phyloP scores from a whole-genome alignment of 2,888 invertebrate genomes.

The Smittia sp. region DNA sequence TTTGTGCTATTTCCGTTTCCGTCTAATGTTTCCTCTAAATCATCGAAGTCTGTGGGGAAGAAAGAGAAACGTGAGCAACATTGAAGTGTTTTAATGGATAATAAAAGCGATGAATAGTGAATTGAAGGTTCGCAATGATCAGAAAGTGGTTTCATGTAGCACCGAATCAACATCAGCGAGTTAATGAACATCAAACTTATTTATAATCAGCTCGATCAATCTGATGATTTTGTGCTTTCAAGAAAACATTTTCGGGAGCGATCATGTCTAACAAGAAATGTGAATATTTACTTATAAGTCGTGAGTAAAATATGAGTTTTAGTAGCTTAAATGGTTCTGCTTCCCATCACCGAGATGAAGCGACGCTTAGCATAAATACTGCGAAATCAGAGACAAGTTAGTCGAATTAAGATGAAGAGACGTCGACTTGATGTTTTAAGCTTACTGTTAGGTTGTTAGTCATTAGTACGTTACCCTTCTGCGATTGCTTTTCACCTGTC shows the following conservation, averaged over 20 bases:
- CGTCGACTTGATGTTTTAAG: background rate
- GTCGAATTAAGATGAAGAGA: background rate
- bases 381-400: background rate
- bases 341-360: slow-evolving; percentile 24
- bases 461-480: slow-evolving; percentile 37
- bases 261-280: too few relatives aligned
- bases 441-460: slow-evolving; percentile 40
- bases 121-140: too few relatives aligned
- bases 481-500: slow-evolving; percentile 54
- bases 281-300: slow-evolving; percentile 26
- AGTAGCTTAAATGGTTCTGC: background rate
- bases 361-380: slow-evolving; percentile 33
- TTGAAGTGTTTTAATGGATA: too few relatives aligned
- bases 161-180: too few relatives aligned
- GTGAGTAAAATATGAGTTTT: background rate
- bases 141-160: too few relatives aligned
- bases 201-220: too few relatives aligned
- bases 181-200: too few relatives aligned
- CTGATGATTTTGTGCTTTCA: too few relatives aligned
- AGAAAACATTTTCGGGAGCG: too few relatives aligned
- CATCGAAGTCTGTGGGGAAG: slow-evolving; percentile 11
- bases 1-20: slow-evolving; percentile 23
- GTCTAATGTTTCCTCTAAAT: slow-evolving; percentile 17
- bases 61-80: background rate
- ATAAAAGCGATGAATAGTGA: too few relatives aligned